Percentiles rank a stretch among this genome's conserved stretches.
These are phyloP conservation scores for Dreissena polymorpha DNA, from an alignment of 1,140 invertebrate genomes.

Conservation along the genomic window DNA sequence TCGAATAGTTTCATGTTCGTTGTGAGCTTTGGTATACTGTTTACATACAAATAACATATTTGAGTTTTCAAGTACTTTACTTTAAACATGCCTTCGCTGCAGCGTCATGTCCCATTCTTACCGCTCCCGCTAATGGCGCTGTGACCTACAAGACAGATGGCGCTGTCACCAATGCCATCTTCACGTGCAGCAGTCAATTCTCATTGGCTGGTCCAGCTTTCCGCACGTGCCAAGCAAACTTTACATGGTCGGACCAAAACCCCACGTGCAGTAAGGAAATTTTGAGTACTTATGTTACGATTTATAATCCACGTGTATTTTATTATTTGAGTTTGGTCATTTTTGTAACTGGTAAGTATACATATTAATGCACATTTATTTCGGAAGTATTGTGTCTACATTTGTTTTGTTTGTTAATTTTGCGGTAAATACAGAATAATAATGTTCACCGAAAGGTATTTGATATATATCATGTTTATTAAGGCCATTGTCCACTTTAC, in stretches of 20 bases:
- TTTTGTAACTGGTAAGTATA: too few species aligned
- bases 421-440: too few species aligned
- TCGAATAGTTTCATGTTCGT: too few species aligned
- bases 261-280: constrained; percentile 7
- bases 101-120: constrained; percentile 11
- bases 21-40: too few species aligned
- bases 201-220: neutral
- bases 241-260: neutral
- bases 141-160: constrained; percentile 15
- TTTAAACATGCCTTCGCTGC: neutral
- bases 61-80: neutral
- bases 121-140: neutral
- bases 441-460: neutral
- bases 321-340: too few species aligned
- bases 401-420: too few species aligned
- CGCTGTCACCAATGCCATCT: neutral
- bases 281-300: too few species aligned
- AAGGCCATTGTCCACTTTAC: neutral
- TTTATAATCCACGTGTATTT: too few species aligned
- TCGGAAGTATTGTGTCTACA: too few species aligned
- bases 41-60: neutral
- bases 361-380: too few species aligned
- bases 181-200: constrained; percentile 12
- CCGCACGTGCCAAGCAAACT: neutral
- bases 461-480: neutral